Evolutionary conservation across 2,113 vertebrate genomes (phyloP), one percentile per base, ranked within the genome.

Genomic region (Cinclus cinclus): DNA sequence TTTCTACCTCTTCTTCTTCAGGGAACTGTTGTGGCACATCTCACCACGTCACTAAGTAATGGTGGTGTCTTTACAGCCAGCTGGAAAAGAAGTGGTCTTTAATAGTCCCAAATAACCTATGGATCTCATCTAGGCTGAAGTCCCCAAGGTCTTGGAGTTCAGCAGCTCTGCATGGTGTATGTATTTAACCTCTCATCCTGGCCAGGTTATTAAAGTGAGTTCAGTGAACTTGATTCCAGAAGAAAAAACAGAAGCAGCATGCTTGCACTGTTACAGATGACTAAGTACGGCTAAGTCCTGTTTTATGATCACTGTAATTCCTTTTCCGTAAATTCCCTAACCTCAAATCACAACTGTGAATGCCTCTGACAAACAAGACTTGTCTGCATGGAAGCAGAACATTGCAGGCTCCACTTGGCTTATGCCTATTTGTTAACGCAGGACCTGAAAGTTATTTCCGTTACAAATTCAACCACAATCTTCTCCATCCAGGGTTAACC

Each of bases 1-100:
- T 92, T 95, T 92, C 70, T 64, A 92, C 71, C 85, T 95, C 92
- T 44, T 95, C 86, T 94, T 95, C 91, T 95, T 93, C n/a, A 56
- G 73, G 63, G 68, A 90, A 92, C 6, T 37, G 25, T 6, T 67
- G 76, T 68, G 52, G n/a, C 30, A 92, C 76, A 11, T 90, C 87
- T 84, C 79, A 93, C 56, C 85, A 94, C 46, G 74, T 84, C 93
- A 73, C 59, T 49, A 63, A 67, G 44, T 49, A 67, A 92, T 47
- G 42, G n/a, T 49, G 44, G 64, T 79, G 73, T 64, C 88, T 75
- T 88, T 83, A 81, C 52, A 78, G 50, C 27, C 71, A 81, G 82
- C 30, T 80, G 65, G 52, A 93, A 90, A 42, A 90, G 25, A 85
- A 91, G 30, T 46, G 3, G 7, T 33, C 62, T 89, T 67, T 49